Base-by-base conservation (phyloP, 2,888 invertebrate species). In the Congeria kusceri region DNA sequence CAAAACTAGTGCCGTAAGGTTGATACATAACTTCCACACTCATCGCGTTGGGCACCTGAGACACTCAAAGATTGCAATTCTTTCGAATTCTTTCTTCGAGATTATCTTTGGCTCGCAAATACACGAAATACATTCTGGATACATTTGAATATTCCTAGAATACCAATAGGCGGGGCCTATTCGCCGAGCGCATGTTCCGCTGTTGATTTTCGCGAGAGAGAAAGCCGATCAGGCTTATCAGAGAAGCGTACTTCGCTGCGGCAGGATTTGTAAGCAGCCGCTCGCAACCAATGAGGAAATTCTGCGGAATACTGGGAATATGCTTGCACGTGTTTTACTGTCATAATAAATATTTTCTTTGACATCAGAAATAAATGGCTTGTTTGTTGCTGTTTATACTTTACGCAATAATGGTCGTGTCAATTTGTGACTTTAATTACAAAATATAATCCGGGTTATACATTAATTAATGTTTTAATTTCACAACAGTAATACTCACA, bases 11-110 rank as follows among this genome's bases (percentile, higher is more conserved):
- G 27, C 85, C 83, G 78, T 89, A 89, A 56, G 89, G 87, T 73
- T 87, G 87, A 72, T 89, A 89, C 88, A 89, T 89, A 62, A 89
- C 84, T 70, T 89, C 89, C 81, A 88, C 88, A 74, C 88, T 83
- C 83, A 83, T 83, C 49, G 79, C 68, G 71, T 44, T 61, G 57
- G 81, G 85, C 64, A 81, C 83, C 77, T 70, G 32, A 83, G 77
- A 49, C 65, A 78, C 80, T 83, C 77, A 32, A 80, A 80, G 77
- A 80, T 69, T 76, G 77, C 76, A 83, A 83, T 83, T 83, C 83
- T 63, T 69, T 18, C 53, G 78, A 83, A 83, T 83, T 83, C 80
- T 78, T 80, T 58, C 63, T 65, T 72, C 71, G 68, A 83, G 83
- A 83, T 83, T 80, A 83, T 83, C 80, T 80, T 44, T 47, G 68